A percentile compares a stretch with the other conserved stretches of the same genome.
phyloP scores from a whole-genome alignment of 2,797 vertebrate genomes.

The Sylvia borin region DNA sequence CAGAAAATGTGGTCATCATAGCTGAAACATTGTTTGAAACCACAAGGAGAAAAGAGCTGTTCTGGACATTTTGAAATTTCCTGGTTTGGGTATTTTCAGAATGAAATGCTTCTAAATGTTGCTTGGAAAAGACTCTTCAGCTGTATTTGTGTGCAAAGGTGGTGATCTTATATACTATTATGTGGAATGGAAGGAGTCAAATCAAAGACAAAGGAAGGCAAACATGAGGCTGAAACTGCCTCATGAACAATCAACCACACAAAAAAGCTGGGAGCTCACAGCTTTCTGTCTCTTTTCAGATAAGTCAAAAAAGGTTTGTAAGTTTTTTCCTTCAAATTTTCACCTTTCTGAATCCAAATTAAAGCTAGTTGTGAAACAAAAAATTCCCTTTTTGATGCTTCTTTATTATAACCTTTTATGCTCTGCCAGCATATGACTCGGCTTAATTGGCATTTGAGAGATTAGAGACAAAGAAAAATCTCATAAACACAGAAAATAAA shows the following conservation, averaged over 20 bases:
- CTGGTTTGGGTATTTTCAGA: background rate
- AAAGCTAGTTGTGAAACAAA: background rate
- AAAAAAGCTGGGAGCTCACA: background rate
- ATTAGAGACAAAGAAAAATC: conserved; percentile 19
- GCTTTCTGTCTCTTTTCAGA: background rate
- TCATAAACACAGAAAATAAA: conserved; percentile 32
- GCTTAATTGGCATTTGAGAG: background rate
- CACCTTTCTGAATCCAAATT: background rate
- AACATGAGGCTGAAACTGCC: background rate
- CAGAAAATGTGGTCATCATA: background rate
- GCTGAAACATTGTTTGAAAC: background rate
- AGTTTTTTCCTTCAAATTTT: background rate
- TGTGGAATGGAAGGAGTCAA: background rate
- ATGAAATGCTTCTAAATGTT: background rate
- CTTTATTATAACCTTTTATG: background rate
- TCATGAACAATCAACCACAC: background rate
- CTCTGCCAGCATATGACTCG: background rate
- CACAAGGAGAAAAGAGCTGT: background rate
- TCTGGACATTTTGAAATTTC: background rate
- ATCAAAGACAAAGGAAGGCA: background rate
- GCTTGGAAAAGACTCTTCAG: background rate
- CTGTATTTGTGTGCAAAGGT: background rate
- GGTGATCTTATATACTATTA: background rate
- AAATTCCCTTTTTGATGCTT: background rate
- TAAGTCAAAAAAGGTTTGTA: background rate